These are phyloP conservation scores for Liodrosophila aerea DNA, from an alignment of 2,888 invertebrate species.

Conservation along the genomic window DNA sequence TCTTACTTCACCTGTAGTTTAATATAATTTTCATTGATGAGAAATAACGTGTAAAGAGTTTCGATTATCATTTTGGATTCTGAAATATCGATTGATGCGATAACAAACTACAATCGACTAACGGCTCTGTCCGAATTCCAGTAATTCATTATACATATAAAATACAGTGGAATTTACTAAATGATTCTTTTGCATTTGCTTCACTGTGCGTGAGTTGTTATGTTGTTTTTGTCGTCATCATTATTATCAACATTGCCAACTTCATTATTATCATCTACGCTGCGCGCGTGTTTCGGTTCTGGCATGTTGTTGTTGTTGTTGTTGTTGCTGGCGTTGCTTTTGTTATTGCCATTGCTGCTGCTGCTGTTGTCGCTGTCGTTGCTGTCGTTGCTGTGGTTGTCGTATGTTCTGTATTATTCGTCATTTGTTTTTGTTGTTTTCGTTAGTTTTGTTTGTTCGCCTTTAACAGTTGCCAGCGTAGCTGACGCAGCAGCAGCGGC, in stretches of 20 bases:
- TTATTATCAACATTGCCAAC: constrained; percentile 69
- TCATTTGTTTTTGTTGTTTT: constrained; percentile 66
- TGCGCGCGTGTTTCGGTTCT: constrained; percentile 69
- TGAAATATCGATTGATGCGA: too few relatives aligned
- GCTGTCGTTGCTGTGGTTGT: constrained; percentile 44
- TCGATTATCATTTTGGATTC: too few relatives aligned
- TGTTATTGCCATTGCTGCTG: constrained; percentile 37
- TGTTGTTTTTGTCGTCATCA: constrained; percentile 71
- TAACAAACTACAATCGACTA: too few relatives aligned
- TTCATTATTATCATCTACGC: constrained; percentile 63
- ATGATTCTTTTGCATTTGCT: background rate
- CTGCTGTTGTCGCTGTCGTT: constrained; percentile 30
- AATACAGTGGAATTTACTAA: too few relatives aligned
- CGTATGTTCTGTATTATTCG: constrained; percentile 63
- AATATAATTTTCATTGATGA: too few relatives aligned
- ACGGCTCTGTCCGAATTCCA: too few relatives aligned
- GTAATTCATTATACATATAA: too few relatives aligned
- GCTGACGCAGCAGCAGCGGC: constrained; percentile 47
- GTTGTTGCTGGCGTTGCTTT: constrained; percentile 45
- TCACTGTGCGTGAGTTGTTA: constrained; percentile 62
- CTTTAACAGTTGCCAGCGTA: constrained; percentile 56
- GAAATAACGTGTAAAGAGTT: too few relatives aligned
- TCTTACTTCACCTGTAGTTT: too few relatives aligned
- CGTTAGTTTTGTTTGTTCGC: constrained; percentile 66
- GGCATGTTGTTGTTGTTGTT: constrained; percentile 25